Evolutionary conservation across 1,140 invertebrate species (phyloP), one percentile per base, ranked within the genome.

Genomic region (Notospermus geniculatus): DNA sequence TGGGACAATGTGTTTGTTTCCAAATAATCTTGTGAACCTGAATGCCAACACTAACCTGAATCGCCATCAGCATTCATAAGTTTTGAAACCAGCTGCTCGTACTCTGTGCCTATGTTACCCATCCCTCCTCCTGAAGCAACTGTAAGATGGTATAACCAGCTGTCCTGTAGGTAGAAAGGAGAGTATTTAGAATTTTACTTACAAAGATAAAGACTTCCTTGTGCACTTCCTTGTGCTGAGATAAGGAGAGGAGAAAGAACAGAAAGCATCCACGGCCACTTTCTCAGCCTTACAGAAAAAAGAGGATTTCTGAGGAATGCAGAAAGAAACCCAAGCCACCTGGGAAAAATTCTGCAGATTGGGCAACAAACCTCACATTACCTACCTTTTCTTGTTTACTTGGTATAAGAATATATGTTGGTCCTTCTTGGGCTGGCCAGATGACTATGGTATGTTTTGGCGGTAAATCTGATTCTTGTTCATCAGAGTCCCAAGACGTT

Each of bases 21-120:
- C 39, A 43, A 43, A 13, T 43, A 13, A 43, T 43, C 19, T 43
- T 43, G 39, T 43, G 19, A 43, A 11, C 11, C 11, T 43, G 39
- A 43, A 13, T 58, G n/a, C n/a, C n/a, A n/a, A n/a, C n/a, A 83
- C 85, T 85, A 79, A 91, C 90, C 92, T n/a, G 91, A 87, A 52
- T 95, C 93, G 4, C 92, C 93, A 72, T 95, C 92, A 17, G 90
- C 90, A 80, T 95, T 92, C 93, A 97, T 96, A 13, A 97, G 83
- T 82, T 93, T 93, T 73, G 95, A 91, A 13, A 97, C 88, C 5
- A 96, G 80, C 80, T 97, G 93, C 76, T 97, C 95, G 76, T 93
- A 97, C 74, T 95, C 92, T 1, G 93, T 96, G 36, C 93, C 93
- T 7, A 59, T 39, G 11, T 74, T 72, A 59, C 89, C 91, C 75